Evolutionary conservation across 1,140 invertebrate species (phyloP).

Genomic region (Cherax quadricarinatus): DNA sequence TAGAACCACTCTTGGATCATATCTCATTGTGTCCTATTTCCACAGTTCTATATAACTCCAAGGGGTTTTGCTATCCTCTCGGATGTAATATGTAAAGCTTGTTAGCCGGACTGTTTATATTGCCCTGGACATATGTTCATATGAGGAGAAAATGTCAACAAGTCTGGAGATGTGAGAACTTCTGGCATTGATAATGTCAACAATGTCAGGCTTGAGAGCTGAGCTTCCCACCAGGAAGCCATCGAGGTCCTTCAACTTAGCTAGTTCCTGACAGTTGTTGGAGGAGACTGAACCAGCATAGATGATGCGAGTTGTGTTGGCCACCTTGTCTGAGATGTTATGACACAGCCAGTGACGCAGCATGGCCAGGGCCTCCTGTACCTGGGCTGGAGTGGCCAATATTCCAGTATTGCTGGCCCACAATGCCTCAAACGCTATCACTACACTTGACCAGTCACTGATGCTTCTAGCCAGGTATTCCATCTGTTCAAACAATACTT

Average conservation of each 20-base stretch:
- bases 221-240: constrained; percentile 98
- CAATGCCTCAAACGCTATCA: constrained; percentile 49
- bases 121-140: too few relatives aligned
- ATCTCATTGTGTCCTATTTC: too few relatives aligned
- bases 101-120: too few relatives aligned
- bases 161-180: too few relatives aligned
- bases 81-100: too few relatives aligned
- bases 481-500: constrained; percentile 40
- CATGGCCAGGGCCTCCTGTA: constrained; percentile 81
- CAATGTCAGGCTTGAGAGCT: constrained; percentile 97
- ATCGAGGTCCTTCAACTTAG: constrained; percentile 95
- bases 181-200: constrained; percentile 90
- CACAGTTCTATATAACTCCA: too few relatives aligned
- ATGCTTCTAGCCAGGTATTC: constrained; percentile 82
- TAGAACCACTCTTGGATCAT: too few relatives aligned
- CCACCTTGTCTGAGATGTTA: constrained; percentile 86
- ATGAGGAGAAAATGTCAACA: too few relatives aligned
- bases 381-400: constrained; percentile 89
- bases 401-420: constrained; percentile 86
- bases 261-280: constrained; percentile 92
- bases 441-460: constrained; percentile 73
- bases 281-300: constrained; percentile 98
- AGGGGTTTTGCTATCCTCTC: too few relatives aligned
- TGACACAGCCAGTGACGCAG: constrained; percentile 90
- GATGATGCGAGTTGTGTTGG: constrained; percentile 90